Conservation (phyloP, 2,888 invertebrate species). For the Himalopsyche anomala region DNA sequence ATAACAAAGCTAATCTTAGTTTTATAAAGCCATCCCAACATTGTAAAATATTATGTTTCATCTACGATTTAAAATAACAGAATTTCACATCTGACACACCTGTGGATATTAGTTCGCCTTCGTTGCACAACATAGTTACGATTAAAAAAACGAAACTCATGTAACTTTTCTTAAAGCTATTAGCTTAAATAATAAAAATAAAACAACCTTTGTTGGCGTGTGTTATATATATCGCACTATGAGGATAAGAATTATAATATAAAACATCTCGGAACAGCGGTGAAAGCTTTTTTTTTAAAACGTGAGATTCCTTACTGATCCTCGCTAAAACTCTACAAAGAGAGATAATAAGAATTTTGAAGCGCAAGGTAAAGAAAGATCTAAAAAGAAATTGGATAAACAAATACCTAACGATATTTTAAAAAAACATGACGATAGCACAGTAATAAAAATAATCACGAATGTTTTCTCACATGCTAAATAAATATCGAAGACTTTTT, state of each 20-base stretch:
- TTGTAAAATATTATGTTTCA: too few species aligned
- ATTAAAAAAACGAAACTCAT: too few species aligned
- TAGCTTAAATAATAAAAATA: neutral
- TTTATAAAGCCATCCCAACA: too few species aligned
- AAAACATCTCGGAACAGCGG: neutral
- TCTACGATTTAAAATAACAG: too few species aligned
- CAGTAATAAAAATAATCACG: too few species aligned
- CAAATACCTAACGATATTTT: neutral
- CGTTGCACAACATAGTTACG: too few species aligned
- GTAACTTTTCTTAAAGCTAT: neutral
- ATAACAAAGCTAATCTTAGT: too few species aligned
- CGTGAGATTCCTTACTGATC: neutral
- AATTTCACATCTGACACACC: too few species aligned
- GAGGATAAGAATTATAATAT: neutral
- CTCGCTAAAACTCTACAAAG: neutral
- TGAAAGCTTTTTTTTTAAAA: neutral
- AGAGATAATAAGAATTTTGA: neutral
- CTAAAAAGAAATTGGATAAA: slow-evolving; percentile 1
- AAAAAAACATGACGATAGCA: too few species aligned
- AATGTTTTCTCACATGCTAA: too few species aligned
- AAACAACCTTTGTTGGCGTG: neutral
- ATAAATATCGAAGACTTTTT: too few species aligned
- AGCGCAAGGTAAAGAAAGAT: neutral
- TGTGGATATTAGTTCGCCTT: too few species aligned
- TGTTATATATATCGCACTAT: neutral